These are phyloP conservation scores for Pungitius pungitius DNA, from an alignment of 2,113 vertebrate species.

Conservation along the genomic window DNA sequence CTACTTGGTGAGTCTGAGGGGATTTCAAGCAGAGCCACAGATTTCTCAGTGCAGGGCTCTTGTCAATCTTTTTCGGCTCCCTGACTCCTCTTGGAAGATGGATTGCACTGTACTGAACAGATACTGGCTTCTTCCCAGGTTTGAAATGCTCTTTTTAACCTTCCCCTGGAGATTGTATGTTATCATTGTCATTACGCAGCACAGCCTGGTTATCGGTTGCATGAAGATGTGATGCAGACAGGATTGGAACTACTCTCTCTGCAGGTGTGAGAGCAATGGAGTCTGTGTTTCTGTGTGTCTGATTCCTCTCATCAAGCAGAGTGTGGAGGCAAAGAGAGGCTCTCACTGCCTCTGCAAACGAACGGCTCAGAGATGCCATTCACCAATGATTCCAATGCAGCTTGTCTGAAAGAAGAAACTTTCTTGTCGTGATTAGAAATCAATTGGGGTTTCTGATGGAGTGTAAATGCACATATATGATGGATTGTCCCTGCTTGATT, in stretches of 20 bases:
- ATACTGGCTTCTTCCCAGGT: conserved; percentile 33
- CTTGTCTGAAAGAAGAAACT: conserved; percentile 34
- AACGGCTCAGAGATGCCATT: conserved; percentile 54
- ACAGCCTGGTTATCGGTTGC: conserved; percentile 61
- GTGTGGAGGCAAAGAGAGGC: conserved; percentile 55
- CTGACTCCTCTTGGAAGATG: conserved; percentile 45
- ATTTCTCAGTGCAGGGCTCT: conserved; percentile 45
- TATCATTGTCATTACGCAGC: conserved; percentile 36
- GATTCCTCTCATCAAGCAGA: conserved; percentile 55
- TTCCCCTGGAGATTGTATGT: conserved; percentile 50
- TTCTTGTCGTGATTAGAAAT: conserved; percentile 55
- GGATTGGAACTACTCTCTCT: conserved; percentile 40
- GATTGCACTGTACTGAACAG: conserved; percentile 28
- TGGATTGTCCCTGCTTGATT: conserved; percentile 19
- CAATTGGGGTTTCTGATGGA: conserved; percentile 36
- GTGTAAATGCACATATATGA: conserved; percentile 20
- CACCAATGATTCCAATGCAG: conserved; percentile 52
- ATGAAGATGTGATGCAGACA: conserved; percentile 58
- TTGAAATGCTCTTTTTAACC: conserved; percentile 44
- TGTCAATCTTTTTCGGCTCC: conserved; percentile 35
- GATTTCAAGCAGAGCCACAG: conserved; percentile 20
- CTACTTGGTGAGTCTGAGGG: conserved; percentile 1
- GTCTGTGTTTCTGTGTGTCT: conserved; percentile 48
- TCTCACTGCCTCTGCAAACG: conserved; percentile 47
- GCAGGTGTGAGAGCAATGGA: conserved; percentile 53